Conservation (phyloP, 35 echinoderm and acorn worm species). For the Lytechinus pictus region DNA sequence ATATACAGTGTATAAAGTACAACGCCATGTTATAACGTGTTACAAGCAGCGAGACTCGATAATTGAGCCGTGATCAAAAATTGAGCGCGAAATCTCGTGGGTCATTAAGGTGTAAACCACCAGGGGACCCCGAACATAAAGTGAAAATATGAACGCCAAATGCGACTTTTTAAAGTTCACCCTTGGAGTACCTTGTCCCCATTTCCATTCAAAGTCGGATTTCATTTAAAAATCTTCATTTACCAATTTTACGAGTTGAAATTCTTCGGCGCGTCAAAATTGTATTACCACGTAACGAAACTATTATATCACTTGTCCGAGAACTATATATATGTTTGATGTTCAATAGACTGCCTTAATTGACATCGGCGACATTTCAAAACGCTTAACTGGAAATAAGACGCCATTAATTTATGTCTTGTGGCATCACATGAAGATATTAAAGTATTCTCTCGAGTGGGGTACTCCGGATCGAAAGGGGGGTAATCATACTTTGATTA, state of each 20-base stretch:
- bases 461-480: background rate
- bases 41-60: background rate
- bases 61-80: constrained; percentile 13
- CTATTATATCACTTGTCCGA: background rate
- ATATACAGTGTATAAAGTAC: background rate
- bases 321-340: background rate
- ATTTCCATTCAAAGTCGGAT: background rate
- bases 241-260: background rate
- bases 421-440: background rate
- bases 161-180: background rate
- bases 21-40: background rate
- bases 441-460: background rate
- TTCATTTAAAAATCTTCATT: background rate
- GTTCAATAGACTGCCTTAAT: background rate
- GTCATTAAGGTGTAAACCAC: background rate
- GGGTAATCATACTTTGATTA: background rate
- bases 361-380: background rate
- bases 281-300: background rate
- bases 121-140: background rate
- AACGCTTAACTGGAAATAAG: background rate
- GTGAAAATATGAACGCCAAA: background rate
- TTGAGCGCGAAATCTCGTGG: background rate
- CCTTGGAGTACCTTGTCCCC: background rate
- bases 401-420: background rate
- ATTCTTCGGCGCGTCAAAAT: background rate